A percentile compares a stretch with the other conserved stretches of the same genome.
These are phyloP conservation scores for Leptestheria dahalacensis DNA, from an alignment of 1,140 invertebrate species.

Conservation along the genomic window DNA sequence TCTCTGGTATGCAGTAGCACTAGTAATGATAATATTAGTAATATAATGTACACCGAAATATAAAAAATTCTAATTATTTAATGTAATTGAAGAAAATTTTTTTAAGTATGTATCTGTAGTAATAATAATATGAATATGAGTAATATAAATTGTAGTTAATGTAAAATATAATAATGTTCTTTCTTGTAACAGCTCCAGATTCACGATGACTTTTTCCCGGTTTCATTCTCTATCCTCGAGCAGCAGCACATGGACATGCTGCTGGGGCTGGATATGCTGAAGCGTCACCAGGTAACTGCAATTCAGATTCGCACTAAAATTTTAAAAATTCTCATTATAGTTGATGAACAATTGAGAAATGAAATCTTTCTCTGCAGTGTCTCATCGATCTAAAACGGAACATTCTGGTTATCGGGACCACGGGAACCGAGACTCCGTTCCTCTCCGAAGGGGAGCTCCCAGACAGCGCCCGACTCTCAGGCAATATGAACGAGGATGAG, in stretches of 20 bases:
- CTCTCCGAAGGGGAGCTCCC: conserved; percentile 74
- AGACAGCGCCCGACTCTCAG: conserved; percentile 39
- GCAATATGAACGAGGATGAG: conserved; percentile 26
- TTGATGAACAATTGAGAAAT: conserved; percentile 3
- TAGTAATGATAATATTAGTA: no score
- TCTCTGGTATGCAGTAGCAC: no score
- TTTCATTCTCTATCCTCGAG: conserved; percentile 93
- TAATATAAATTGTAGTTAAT: neutral
- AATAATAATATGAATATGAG: no score
- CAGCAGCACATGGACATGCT: conserved; percentile 98
- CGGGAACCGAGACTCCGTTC: conserved; percentile 80
- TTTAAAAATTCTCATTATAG: neutral
- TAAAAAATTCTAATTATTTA: neutral
- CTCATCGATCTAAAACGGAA: conserved; percentile 84
- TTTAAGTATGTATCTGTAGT: no score
- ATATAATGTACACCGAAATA: neutral
- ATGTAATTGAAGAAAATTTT: neutral
- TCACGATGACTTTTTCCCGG: conserved; percentile 79
- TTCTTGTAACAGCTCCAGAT: conserved; percentile 71
- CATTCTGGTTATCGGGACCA: conserved; percentile 83
- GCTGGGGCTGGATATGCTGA: conserved; percentile 91
- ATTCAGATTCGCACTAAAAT: neutral
- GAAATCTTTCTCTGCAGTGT: conserved; percentile 43
- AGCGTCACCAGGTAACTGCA: conserved; percentile 64
- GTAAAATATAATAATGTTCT: conserved; percentile 9